Evolutionary conservation across 2,888 invertebrate species (phyloP).

Genomic region (Sphaerolaimus hirsutus): DNA sequence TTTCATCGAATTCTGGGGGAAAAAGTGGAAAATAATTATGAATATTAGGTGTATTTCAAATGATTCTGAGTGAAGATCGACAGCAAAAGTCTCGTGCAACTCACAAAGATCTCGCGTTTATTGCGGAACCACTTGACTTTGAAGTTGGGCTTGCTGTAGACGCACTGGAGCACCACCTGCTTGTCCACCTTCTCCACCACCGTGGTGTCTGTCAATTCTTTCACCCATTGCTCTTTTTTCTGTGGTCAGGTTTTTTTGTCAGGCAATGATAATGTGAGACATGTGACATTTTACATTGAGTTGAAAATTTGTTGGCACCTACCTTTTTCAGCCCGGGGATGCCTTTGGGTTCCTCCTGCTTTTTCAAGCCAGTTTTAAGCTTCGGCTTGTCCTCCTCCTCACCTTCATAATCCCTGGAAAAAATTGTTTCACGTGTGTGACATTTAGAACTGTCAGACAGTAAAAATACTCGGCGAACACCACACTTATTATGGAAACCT

Average conservation of each 20-base stretch:
- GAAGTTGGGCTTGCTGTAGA: conserved; percentile 77
- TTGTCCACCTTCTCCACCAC: conserved; percentile 88
- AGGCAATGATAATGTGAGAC: conserved; percentile 2
- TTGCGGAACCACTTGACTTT: conserved; percentile 27
- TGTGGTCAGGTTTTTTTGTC: no score
- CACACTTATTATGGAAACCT: no score
- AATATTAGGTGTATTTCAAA: no score
- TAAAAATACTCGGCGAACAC: no score
- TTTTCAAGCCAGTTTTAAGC: conserved; percentile 9
- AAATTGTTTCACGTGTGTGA: no score
- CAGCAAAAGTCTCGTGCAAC: neutral
- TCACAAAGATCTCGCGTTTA: conserved; percentile 20
- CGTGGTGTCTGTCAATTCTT: conserved; percentile 72
- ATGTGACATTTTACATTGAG: neutral
- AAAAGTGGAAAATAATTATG: neutral
- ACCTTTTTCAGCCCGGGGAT: conserved; percentile 2
- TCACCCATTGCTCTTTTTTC: conserved; percentile 81
- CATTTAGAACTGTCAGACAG: no score
- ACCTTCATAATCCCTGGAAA: conserved; percentile 9
- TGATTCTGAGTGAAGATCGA: no score
- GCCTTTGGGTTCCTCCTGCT: conserved; percentile 6
- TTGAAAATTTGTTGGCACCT: neutral
- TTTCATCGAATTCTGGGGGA: conserved; percentile 44
- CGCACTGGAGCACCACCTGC: conserved; percentile 69
- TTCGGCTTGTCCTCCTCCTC: no score